Percentiles rank a stretch among this genome's conserved stretches.
Conservation (phyloP, 2,113 vertebrate species). For the Oreotragus oreotragus region DNA sequence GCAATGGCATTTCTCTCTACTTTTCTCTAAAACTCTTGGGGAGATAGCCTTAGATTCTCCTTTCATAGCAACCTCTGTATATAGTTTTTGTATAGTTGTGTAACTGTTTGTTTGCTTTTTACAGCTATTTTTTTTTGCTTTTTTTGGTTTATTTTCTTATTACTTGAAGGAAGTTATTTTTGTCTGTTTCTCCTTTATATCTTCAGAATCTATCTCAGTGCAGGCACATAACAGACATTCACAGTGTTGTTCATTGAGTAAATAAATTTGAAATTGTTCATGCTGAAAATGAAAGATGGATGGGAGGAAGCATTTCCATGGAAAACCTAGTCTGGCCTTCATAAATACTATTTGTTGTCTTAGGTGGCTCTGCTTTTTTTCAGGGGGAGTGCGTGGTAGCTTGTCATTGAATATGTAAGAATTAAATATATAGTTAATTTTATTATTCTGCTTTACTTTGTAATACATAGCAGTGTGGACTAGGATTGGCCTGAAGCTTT, state of each 20-base stretch:
- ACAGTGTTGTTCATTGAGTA: neutral
- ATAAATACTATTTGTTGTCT: neutral
- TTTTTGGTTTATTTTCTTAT: neutral
- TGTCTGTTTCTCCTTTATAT: neutral
- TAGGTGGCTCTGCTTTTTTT: neutral
- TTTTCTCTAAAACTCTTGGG: neutral
- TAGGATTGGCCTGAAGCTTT: neutral
- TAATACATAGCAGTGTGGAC: neutral
- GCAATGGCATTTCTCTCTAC: neutral
- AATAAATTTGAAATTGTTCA: neutral
- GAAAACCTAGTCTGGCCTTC: neutral
- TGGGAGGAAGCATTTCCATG: neutral
- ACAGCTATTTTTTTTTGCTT: neutral
- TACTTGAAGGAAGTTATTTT: neutral
- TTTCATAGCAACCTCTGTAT: neutral
- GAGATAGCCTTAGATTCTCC: neutral
- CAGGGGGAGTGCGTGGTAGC: neutral
- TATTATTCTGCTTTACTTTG: slow-evolving; percentile 5
- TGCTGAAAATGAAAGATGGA: neutral
- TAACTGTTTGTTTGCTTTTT: neutral
- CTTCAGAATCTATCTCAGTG: neutral
- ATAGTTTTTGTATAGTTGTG: neutral
- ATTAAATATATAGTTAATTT: neutral
- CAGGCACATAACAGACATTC: neutral
- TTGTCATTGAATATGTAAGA: neutral